Percentiles rank a stretch among this genome's conserved stretches.
These are phyloP conservation scores for Myotis davidii DNA, from an alignment of 2,113 vertebrate species.

Conservation along the genomic window DNA sequence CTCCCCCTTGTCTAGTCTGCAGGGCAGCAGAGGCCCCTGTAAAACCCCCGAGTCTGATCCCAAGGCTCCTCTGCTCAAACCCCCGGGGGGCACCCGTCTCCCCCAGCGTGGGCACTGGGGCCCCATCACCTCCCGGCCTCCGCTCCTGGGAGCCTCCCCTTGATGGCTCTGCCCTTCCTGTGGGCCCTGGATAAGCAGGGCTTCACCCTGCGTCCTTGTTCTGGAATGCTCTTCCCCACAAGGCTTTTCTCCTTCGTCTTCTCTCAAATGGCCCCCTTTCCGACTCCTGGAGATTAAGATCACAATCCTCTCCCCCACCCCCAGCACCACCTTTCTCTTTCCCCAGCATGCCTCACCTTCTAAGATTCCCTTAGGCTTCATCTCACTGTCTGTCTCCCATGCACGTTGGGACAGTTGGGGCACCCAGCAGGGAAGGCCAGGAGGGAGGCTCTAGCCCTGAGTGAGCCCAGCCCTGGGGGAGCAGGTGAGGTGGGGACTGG, in stretches of 20 bases:
- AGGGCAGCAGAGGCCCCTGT: not conserved
- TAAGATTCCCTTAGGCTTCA: fast-evolving
- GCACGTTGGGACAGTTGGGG: not conserved
- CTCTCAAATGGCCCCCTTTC: not conserved
- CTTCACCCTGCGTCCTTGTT: not conserved
- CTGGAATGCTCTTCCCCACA: not conserved
- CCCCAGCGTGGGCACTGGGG: not conserved
- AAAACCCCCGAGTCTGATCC: not conserved
- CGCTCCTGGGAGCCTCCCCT: not conserved
- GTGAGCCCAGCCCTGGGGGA: not conserved
- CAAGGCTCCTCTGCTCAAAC: not conserved
- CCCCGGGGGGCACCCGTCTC: fast-evolving
- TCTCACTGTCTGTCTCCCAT: fast-evolving
- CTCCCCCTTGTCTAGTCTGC: fast-evolving
- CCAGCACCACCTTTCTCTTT: not conserved
- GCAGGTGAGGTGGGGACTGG: not conserved
- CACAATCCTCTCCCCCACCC: not conserved
- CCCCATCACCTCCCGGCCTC: fast-evolving
- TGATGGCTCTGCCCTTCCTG: not conserved
- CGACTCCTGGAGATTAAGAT: not conserved
- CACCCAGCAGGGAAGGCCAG: not conserved
- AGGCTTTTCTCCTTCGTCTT: not conserved
- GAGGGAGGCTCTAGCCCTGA: not conserved
- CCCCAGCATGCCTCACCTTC: fast-evolving
- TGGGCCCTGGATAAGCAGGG: not conserved